These are phyloP conservation scores for Dorcus hopei DNA, from an alignment of 2,888 invertebrate species.

Conservation along the genomic window DNA sequence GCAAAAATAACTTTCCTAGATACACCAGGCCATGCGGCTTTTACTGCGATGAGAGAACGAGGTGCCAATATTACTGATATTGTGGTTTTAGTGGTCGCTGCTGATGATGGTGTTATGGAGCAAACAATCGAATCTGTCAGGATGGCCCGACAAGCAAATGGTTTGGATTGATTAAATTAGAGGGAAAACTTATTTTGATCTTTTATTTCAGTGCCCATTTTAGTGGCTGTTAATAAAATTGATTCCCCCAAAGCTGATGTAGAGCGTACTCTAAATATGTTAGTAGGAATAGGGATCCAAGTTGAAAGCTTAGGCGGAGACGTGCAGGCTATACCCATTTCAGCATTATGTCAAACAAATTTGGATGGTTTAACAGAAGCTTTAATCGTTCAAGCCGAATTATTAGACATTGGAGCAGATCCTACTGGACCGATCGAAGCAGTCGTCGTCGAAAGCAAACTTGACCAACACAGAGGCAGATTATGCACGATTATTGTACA, in stretches of 20 bases:
- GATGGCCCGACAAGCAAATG: constrained; percentile 76
- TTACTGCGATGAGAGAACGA: constrained; percentile 86
- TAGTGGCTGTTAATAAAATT: constrained; percentile 98
- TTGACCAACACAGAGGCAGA: constrained; percentile 69
- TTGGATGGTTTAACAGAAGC: constrained; percentile 78
- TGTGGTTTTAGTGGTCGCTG: constrained; percentile 93
- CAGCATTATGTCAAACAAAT: constrained; percentile 82
- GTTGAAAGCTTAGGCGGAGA: constrained; percentile 91
- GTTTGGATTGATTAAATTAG: constrained; percentile 40
- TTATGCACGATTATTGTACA: constrained; percentile 81
- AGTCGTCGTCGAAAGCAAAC: constrained; percentile 81
- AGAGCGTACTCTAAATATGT: constrained; percentile 72
- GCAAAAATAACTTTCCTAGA: constrained; percentile 91
- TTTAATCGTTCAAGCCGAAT: constrained; percentile 76
- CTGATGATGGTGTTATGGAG: constrained; percentile 98
- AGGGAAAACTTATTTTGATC: neutral
- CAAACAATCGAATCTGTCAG: constrained; percentile 91
- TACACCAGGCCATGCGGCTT: constrained; percentile 99
- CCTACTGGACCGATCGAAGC: constrained; percentile 84
- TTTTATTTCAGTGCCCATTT: constrained; percentile 75
- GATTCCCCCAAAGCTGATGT: constrained; percentile 89
- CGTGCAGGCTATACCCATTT: constrained; percentile 85
- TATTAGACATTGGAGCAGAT: constrained; percentile 84
- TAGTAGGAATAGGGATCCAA: constrained; percentile 75
- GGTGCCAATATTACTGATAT: constrained; percentile 95